phyloP scores from a whole-genome alignment of 2,113 vertebrate genomes.

The Raphicerus campestris region DNA sequence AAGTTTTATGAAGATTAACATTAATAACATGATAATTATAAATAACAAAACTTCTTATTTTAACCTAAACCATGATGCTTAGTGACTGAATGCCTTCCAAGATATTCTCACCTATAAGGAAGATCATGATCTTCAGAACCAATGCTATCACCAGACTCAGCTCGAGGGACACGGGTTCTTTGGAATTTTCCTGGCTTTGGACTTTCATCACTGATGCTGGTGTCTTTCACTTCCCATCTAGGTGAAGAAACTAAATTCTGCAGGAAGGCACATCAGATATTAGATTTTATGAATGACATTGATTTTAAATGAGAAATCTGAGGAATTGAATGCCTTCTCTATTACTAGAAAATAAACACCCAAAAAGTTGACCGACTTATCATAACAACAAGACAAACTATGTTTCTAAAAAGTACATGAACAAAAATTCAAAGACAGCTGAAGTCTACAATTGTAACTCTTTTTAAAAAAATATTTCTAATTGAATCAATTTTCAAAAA shows the following conservation, averaged over 20 bases:
- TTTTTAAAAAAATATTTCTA: not conserved
- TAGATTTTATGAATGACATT: not conserved
- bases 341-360: conserved; percentile 1
- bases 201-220: conserved; percentile 76
- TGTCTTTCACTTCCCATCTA: conserved; percentile 79
- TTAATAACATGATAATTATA: not conserved
- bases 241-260: conserved; percentile 83
- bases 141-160: conserved; percentile 83
- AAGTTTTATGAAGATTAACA: not conserved
- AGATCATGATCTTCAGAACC: conserved; percentile 86
- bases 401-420: not conserved
- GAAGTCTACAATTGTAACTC: not conserved
- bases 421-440: not conserved
- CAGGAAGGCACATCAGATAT: not conserved
- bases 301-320: not conserved
- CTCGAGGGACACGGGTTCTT: conserved; percentile 78
- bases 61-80: not conserved
- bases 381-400: conserved; percentile 27
- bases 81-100: not conserved
- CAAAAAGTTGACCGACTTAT: not conserved
- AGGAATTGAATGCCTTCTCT: not conserved
- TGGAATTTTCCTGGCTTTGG: conserved; percentile 85
- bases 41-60: not conserved
- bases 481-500: not conserved
- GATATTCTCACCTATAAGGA: conserved; percentile 88